Conservation (phyloP, 2,888 invertebrate species). For the Autographa gamma region DNA sequence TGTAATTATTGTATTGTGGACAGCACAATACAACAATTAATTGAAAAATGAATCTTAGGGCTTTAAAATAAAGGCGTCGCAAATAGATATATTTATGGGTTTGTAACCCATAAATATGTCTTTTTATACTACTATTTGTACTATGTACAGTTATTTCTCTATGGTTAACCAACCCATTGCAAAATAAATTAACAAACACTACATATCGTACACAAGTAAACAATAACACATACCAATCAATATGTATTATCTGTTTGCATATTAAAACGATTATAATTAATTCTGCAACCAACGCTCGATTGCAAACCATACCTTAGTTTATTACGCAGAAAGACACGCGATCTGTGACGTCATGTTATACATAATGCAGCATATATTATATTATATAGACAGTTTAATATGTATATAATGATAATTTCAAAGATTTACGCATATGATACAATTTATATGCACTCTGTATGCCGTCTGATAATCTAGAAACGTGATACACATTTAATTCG, state of each 20-base stretch:
- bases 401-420: not conserved
- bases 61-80: not conserved
- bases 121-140: no score
- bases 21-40: not conserved
- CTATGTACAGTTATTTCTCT: not conserved
- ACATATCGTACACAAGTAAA: not conserved
- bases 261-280: slow-evolving; percentile 26
- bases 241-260: slow-evolving; percentile 20
- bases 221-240: slow-evolving; percentile 18
- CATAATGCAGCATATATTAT: not conserved
- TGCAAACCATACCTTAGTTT: slow-evolving; percentile 21
- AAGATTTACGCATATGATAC: not conserved
- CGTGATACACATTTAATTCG: not conserved
- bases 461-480: not conserved
- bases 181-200: not conserved
- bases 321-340: slow-evolving; percentile 15
- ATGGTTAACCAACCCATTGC: not conserved
- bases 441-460: slow-evolving; percentile 1
- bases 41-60: not conserved
- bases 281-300: slow-evolving; percentile 16
- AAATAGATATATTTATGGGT: slow-evolving; percentile 13
- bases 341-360: slow-evolving; percentile 10
- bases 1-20: slow-evolving; percentile 42
- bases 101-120: no score
- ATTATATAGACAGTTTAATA: not conserved